phyloP scores from a whole-genome alignment of 2,113 vertebrate genomes.

The Rutilus rutilus region DNA sequence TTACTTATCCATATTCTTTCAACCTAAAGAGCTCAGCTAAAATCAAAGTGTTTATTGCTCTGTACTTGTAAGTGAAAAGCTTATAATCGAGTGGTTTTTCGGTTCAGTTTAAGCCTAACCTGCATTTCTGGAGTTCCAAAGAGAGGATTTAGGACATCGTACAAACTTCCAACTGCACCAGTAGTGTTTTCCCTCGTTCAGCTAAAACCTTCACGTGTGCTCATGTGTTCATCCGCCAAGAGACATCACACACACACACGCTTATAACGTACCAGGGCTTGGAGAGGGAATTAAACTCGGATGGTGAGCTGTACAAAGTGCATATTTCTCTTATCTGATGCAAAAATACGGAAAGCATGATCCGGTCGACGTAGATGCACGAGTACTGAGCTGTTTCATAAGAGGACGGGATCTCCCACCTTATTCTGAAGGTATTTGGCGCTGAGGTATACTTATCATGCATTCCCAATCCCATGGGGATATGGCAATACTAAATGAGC shows the following conservation, averaged over 20 bases:
- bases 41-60: conserved; percentile 69
- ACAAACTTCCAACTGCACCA: conserved; percentile 45
- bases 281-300: not conserved
- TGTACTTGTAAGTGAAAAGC: conserved; percentile 63
- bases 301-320: conserved; percentile 47
- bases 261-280: conserved; percentile 16
- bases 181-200: conserved; percentile 12
- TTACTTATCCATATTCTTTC: conserved; percentile 58
- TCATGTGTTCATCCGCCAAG: conserved; percentile 40
- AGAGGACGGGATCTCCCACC: conserved; percentile 26
- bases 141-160: conserved; percentile 42
- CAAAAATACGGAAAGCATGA: conserved; percentile 37
- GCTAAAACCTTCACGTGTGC: not conserved
- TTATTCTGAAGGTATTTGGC: conserved; percentile 39
- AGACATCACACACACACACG: conserved; percentile 50
- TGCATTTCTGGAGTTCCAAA: conserved; percentile 55
- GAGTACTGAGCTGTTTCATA: conserved; percentile 32
- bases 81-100: conserved; percentile 49
- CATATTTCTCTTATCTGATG: conserved; percentile 37
- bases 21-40: conserved; percentile 72
- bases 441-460: conserved; percentile 56
- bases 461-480: conserved; percentile 44
- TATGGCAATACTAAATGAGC: conserved; percentile 43
- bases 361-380: conserved; percentile 25
- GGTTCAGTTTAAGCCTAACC: conserved; percentile 53